A percentile compares a stretch with the other conserved stretches of the same genome.
Conservation (phyloP, 2,888 invertebrate genomes). For the Eustalomyia histrio region DNA sequence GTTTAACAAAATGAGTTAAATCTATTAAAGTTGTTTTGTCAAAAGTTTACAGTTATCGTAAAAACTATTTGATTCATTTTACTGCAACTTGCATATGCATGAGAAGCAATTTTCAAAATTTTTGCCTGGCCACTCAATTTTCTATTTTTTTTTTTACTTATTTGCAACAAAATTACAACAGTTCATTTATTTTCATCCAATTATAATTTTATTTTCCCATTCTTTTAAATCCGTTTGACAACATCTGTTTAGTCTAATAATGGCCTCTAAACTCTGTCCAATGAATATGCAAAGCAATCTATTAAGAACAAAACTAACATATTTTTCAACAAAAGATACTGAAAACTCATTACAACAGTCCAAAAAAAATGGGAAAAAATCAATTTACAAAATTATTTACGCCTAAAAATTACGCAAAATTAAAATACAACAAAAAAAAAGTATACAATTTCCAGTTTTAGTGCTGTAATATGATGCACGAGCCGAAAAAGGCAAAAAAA, state of each 20-base stretch:
- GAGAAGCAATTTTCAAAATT: too few relatives aligned
- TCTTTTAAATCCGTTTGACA: slow-evolving; percentile 42
- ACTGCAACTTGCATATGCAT: too few relatives aligned
- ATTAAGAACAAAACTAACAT: background rate
- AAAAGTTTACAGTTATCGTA: too few relatives aligned
- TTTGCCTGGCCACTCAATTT: background rate
- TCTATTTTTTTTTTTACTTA: background rate
- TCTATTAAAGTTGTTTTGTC: too few relatives aligned
- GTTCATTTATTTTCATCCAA: slow-evolving; percentile 59
- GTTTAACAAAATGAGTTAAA: too few relatives aligned
- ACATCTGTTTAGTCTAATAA: slow-evolving; percentile 40
- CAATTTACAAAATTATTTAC: slow-evolving; percentile 48
- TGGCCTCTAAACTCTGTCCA: background rate
- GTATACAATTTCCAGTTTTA: slow-evolving; percentile 36
- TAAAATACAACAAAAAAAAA: slow-evolving; percentile 44
- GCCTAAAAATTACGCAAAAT: slow-evolving; percentile 54
- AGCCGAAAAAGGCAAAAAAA: slow-evolving; percentile 9
- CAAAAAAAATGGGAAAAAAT: slow-evolving; percentile 15
- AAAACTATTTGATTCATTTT: too few relatives aligned
- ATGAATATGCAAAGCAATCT: slow-evolving; percentile 37
- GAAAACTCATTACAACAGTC: slow-evolving; percentile 40
- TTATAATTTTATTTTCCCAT: slow-evolving; percentile 31
- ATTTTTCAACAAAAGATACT: background rate
- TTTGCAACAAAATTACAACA: background rate
- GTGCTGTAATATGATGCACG: slow-evolving; percentile 31